Percentiles rank a stretch among this genome's conserved stretches.
phyloP scores from a whole-genome alignment of 2,113 vertebrate genomes.

The Apteryx owenii region DNA sequence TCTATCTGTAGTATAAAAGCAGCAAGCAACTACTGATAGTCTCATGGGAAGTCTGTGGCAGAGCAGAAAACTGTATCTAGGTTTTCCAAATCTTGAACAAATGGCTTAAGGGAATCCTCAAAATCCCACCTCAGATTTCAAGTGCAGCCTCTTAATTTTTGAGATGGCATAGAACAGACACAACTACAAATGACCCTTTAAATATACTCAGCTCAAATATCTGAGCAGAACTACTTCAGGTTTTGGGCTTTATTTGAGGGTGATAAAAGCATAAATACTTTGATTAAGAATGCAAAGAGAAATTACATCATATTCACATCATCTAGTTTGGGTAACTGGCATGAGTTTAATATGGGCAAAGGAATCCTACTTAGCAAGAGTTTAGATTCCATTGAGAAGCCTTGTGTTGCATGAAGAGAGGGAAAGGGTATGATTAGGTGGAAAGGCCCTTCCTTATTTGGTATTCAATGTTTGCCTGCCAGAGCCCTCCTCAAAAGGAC shows the following conservation, averaged over 20 bases:
- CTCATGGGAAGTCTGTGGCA: background rate
- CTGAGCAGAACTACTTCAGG: background rate
- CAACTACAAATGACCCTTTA: background rate
- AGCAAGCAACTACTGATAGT: fast-evolving
- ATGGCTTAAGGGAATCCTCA: background rate
- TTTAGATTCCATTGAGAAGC: background rate
- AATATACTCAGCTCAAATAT: background rate
- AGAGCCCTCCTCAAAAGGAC: too few species aligned
- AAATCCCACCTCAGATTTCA: background rate
- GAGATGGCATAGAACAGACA: background rate
- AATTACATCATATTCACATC: background rate
- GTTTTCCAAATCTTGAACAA: background rate
- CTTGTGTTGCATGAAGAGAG: too few species aligned
- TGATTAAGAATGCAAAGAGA: background rate
- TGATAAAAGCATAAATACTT: background rate
- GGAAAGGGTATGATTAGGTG: too few species aligned
- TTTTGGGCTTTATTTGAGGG: background rate
- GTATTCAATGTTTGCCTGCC: too few species aligned
- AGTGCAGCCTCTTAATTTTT: background rate
- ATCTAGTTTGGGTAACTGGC: background rate
- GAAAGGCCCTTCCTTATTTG: too few species aligned
- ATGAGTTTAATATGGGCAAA: background rate
- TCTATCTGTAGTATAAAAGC: background rate
- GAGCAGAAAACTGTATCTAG: background rate
- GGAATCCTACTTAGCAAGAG: background rate